Evolutionary conservation across 2,888 invertebrate species (phyloP).

Genomic region (Imbricaverruca yamaguchii): DNA sequence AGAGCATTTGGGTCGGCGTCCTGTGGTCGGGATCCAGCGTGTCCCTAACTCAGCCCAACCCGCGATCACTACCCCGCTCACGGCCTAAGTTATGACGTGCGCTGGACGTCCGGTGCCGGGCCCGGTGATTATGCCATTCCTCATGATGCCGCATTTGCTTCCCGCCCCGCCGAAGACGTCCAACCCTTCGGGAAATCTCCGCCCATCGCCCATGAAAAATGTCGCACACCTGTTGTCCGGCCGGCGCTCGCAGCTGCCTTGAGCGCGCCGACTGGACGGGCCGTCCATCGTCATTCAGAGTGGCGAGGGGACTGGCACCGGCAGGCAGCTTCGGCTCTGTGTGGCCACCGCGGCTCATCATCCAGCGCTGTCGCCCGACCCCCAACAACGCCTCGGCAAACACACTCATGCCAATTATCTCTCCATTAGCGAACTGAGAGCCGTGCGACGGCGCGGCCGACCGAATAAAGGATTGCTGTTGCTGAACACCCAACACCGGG

Average conservation of each 20-base stretch:
- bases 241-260: background rate
- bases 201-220: background rate
- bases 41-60: background rate
- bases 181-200: conserved; percentile 12
- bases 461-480: background rate
- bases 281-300: no score
- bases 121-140: conserved; percentile 8
- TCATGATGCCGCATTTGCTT: background rate
- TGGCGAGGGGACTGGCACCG: no score
- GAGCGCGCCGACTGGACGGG: background rate
- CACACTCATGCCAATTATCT: background rate
- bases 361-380: no score
- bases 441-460: background rate
- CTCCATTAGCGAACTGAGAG: background rate
- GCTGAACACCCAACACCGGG: background rate
- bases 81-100: background rate
- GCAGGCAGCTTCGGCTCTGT: background rate
- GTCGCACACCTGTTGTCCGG: background rate
- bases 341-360: background rate
- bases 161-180: background rate
- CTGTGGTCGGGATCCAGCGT: no score
- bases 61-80: background rate
- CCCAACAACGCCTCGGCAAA: background rate
- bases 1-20: no score
- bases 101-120: background rate